Conservation (phyloP, 30 jellyfish, hydroid and myxozoan species). For the Rhopilema esculentum region DNA sequence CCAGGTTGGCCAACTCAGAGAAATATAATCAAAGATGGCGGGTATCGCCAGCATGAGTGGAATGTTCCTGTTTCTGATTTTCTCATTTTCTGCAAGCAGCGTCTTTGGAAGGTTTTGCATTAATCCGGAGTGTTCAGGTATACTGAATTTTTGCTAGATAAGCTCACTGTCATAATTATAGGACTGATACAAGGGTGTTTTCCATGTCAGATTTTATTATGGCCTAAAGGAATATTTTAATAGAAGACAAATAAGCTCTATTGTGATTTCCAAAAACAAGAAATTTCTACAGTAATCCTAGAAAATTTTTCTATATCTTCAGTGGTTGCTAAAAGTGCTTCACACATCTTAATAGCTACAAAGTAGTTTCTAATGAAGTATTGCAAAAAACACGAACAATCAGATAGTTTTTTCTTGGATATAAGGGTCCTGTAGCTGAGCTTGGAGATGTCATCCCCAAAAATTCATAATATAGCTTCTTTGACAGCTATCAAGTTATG, state of each 20-base stretch:
- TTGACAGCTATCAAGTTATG: no score
- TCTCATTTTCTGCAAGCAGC: neutral
- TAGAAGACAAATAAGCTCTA: neutral
- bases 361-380: no score
- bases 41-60: slow-evolving; percentile 18
- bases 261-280: no score
- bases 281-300: no score
- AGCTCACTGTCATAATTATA: neutral
- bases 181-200: neutral
- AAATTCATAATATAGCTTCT: no score
- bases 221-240: neutral
- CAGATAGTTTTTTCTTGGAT: no score
- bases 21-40: slow-evolving; percentile 56
- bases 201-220: neutral
- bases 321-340: no score
- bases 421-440: no score
- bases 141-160: neutral
- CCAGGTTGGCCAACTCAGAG: slow-evolving; percentile 63
- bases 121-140: slow-evolving; percentile 65
- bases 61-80: slow-evolving; percentile 2
- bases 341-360: no score
- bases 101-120: slow-evolving; percentile 27
- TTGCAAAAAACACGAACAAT: no score
- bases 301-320: no score
- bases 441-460: no score